phyloP scores from a whole-genome alignment of 2,797 vertebrate genomes.

The Hyperoplus lanceolatus region DNA sequence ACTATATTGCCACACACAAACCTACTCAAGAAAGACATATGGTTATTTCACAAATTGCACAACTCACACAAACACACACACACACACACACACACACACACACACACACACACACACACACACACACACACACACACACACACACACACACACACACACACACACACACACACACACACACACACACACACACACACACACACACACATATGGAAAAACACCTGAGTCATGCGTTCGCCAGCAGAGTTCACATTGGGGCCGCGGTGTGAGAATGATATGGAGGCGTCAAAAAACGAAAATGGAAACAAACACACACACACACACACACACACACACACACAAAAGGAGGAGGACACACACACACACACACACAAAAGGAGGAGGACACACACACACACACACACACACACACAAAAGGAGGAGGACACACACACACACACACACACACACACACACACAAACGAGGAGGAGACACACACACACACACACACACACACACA shows the following conservation, averaged over 20 bases:
- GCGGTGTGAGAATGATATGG: not conserved
- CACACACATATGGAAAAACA: conserved; percentile 45
- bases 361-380: too few species aligned
- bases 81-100: conserved; percentile 11
- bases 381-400: too few species aligned
- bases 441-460: too few species aligned
- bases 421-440: too few species aligned
- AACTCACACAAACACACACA: not conserved
- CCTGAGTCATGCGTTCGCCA: conserved; percentile 59
- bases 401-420: too few species aligned
- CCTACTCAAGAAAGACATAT: conserved; percentile 2
- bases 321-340: too few species aligned
- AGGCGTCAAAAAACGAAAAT: conserved; percentile 21
- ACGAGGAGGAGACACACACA: too few species aligned
- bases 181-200: not conserved
- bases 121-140: not conserved
- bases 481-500: too few species aligned
- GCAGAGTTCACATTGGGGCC: conserved; percentile 59
- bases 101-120: not conserved
- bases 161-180: not conserved
- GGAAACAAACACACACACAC: not conserved
- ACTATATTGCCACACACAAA: conserved; percentile 14
- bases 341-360: too few species aligned
- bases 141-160: conserved; percentile 2
- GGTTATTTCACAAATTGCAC: not conserved